phyloP scores from a whole-genome alignment of 2,797 vertebrate species.

The Hippopotamyrus pictus region DNA sequence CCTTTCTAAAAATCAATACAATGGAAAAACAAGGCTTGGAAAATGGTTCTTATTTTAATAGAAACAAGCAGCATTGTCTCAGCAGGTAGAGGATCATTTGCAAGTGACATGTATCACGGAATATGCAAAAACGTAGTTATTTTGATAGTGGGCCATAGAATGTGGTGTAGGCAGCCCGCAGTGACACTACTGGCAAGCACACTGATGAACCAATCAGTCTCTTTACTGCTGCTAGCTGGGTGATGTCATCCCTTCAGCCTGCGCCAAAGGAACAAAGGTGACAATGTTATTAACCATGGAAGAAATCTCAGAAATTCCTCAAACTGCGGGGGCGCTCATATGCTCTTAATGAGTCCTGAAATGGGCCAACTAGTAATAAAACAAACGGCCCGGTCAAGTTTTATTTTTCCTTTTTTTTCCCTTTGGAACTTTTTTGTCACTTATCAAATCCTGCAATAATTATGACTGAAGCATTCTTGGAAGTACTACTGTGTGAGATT shows the following conservation, averaged over 20 bases:
- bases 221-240: constrained; percentile 54
- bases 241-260: constrained; percentile 55
- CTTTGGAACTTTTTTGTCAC: constrained; percentile 41
- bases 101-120: not conserved
- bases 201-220: constrained; percentile 59
- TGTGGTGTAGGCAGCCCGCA: constrained; percentile 46
- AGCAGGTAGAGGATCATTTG: not conserved
- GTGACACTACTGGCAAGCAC: constrained; percentile 53
- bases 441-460: constrained; percentile 53
- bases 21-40: too few relatives aligned
- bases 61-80: not conserved
- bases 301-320: not conserved
- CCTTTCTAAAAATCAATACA: not conserved
- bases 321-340: constrained; percentile 33
- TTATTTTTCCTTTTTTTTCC: constrained; percentile 37
- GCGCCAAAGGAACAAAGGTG: constrained; percentile 53
- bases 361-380: constrained; percentile 47
- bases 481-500: constrained; percentile 38
- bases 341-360: constrained; percentile 48
- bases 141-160: not conserved
- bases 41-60: not conserved
- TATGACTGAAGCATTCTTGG: constrained; percentile 29
- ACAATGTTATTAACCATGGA: constrained; percentile 15
- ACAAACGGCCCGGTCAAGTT: constrained; percentile 27
- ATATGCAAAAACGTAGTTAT: not conserved